Percentiles rank a stretch among this genome's conserved stretches.
Conservation (phyloP, 2,113 vertebrate genomes). For the Antechinus flavipes region DNA sequence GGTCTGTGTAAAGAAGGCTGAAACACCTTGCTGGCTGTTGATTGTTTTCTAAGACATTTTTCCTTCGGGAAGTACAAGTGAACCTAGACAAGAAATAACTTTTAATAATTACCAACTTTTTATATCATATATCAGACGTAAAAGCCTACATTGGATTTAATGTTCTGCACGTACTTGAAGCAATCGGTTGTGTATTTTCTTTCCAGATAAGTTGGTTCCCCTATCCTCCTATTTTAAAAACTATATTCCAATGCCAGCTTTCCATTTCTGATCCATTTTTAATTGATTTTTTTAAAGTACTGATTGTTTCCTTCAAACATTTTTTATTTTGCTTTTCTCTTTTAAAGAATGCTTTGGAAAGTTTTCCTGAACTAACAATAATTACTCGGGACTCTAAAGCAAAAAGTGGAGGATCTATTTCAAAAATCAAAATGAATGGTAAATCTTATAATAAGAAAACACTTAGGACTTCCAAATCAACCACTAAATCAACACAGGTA, state of each 20-base stretch:
- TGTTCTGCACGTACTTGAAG: background rate
- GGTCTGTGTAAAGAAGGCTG: background rate
- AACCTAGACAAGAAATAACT: background rate
- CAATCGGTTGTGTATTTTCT: background rate
- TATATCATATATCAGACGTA: background rate
- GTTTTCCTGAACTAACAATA: constrained; percentile 95
- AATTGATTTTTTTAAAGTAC: constrained; percentile 1
- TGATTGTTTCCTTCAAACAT: constrained; percentile 55
- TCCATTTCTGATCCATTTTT: background rate
- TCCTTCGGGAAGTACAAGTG: background rate
- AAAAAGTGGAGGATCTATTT: constrained; percentile 91
- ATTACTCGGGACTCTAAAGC: constrained; percentile 91
- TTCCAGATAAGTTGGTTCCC: background rate
- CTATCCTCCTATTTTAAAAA: background rate
- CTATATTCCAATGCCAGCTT: background rate
- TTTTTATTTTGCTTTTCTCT: constrained; percentile 68
- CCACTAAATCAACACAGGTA: constrained; percentile 93
- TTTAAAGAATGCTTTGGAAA: constrained; percentile 94
- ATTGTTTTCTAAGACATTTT: too few relatives aligned
- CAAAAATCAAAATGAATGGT: constrained; percentile 96
- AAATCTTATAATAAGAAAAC: constrained; percentile 97
- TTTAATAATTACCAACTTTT: background rate
- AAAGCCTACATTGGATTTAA: background rate
- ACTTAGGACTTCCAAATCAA: constrained; percentile 93
- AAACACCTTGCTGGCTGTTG: background rate